Evolutionary conservation across 1,140 invertebrate species (phyloP).

Genomic region (Phthorimaea operculella): DNA sequence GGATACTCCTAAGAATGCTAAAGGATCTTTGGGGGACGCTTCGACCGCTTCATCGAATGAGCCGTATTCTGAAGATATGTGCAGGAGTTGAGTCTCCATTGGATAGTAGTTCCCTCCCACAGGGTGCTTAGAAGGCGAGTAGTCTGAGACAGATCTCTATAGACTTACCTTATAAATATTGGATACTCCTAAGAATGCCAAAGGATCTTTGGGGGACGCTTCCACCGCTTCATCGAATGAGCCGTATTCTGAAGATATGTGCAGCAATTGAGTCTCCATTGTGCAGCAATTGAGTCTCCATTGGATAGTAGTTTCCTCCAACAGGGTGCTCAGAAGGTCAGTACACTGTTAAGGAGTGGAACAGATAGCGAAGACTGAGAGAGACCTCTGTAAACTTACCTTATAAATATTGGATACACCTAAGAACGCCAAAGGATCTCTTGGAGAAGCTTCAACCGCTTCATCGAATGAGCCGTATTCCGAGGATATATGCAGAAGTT

Average conservation of each 20-base stretch:
- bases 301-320: conserved; percentile 31
- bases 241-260: conserved; percentile 39
- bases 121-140: conserved; percentile 43
- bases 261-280: conserved; percentile 38
- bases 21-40: conserved; percentile 25
- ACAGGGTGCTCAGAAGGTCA: conserved; percentile 45
- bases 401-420: conserved; percentile 35
- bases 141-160: conserved; percentile 31
- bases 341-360: conserved; percentile 39
- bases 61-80: conserved; percentile 39
- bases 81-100: conserved; percentile 37
- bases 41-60: conserved; percentile 27
- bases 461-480: conserved; percentile 30
- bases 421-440: conserved; percentile 34
- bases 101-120: conserved; percentile 36
- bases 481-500: conserved; percentile 37
- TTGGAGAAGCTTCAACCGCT: conserved; percentile 26
- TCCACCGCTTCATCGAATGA: conserved; percentile 27
- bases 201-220: conserved; percentile 25
- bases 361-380: conserved; percentile 37
- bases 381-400: too few species aligned
- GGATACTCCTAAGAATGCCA: conserved; percentile 33
- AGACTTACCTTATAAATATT: too few species aligned
- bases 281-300: conserved; percentile 46
- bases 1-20: conserved; percentile 33